A percentile compares a stretch with the other conserved stretches of the same genome.
Evolutionary conservation across 1,140 invertebrate genomes (phyloP).

Genomic region (Drosophila equinoxialis): DNA sequence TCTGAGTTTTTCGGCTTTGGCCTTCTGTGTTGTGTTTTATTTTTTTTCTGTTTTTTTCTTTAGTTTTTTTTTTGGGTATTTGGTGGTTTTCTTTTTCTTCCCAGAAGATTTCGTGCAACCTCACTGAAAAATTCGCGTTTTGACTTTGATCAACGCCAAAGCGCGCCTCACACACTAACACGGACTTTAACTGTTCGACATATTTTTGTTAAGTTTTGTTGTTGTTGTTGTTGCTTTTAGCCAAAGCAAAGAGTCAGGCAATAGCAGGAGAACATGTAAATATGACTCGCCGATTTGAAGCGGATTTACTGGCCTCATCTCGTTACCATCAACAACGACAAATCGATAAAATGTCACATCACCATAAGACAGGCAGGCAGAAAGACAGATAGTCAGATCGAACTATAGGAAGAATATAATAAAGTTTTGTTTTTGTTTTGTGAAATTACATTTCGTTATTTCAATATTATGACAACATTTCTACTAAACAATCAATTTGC

Average conservation of each 20-base stretch:
- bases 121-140: slow-evolving; percentile 64
- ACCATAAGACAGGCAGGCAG: no score
- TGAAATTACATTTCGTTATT: not conserved
- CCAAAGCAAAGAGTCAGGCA: slow-evolving; percentile 18
- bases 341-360: slow-evolving; percentile 7
- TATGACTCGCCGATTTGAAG: slow-evolving; percentile 1
- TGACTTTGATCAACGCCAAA: slow-evolving; percentile 57
- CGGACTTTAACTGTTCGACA: slow-evolving; percentile 25
- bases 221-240: not conserved
- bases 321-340: not conserved
- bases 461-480: slow-evolving; percentile 2
- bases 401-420: no score
- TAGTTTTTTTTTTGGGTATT: slow-evolving; percentile 10
- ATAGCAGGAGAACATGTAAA: not conserved
- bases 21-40: slow-evolving; percentile 9
- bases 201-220: not conserved
- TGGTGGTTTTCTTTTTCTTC: slow-evolving; percentile 57
- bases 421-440: no score
- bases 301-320: slow-evolving; percentile 10
- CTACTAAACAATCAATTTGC: not conserved
- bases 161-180: slow-evolving; percentile 32
- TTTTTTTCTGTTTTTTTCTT: no score
- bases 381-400: no score
- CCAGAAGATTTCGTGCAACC: slow-evolving; percentile 61
- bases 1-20: slow-evolving; percentile 64